Evolutionary conservation across 2,888 invertebrate genomes (phyloP).

Genomic region (Drosophila barbarae): DNA sequence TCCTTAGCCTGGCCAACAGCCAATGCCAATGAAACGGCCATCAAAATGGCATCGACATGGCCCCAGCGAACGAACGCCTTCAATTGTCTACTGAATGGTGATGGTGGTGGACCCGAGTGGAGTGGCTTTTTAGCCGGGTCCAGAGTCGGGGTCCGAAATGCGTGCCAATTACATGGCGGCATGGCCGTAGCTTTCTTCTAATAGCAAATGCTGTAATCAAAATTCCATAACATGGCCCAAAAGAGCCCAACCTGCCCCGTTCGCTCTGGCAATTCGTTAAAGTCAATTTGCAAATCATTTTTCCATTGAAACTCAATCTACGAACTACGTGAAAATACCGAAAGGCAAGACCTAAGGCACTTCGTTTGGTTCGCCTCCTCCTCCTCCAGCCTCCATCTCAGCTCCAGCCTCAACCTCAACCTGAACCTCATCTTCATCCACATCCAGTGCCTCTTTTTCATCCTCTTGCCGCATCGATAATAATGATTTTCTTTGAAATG

Average conservation of each 20-base stretch:
- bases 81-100: slow-evolving; percentile 34
- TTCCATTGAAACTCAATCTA: slow-evolving; percentile 77
- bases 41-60: slow-evolving; percentile 43
- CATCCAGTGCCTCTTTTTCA: slow-evolving; percentile 25
- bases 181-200: slow-evolving; percentile 28
- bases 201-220: slow-evolving; percentile 65
- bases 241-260: slow-evolving; percentile 36
- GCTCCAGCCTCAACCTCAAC: neutral
- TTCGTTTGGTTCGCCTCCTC: neutral
- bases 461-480: slow-evolving; percentile 65
- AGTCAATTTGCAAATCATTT: slow-evolving; percentile 78
- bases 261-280: slow-evolving; percentile 75
- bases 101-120: slow-evolving; percentile 4
- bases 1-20: slow-evolving; percentile 16
- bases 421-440: neutral
- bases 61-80: slow-evolving; percentile 30
- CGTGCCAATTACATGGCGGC: slow-evolving; percentile 61
- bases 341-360: slow-evolving; percentile 49
- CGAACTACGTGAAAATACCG: slow-evolving; percentile 72
- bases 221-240: slow-evolving; percentile 63
- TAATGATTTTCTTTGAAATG: slow-evolving; percentile 77
- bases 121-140: slow-evolving; percentile 4
- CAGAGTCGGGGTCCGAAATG: slow-evolving; percentile 31
- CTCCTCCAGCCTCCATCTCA: slow-evolving; percentile 17
- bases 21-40: slow-evolving; percentile 49